These are phyloP conservation scores for Griposia aprilina DNA, from an alignment of 2,888 invertebrate species.

Conservation along the genomic window DNA sequence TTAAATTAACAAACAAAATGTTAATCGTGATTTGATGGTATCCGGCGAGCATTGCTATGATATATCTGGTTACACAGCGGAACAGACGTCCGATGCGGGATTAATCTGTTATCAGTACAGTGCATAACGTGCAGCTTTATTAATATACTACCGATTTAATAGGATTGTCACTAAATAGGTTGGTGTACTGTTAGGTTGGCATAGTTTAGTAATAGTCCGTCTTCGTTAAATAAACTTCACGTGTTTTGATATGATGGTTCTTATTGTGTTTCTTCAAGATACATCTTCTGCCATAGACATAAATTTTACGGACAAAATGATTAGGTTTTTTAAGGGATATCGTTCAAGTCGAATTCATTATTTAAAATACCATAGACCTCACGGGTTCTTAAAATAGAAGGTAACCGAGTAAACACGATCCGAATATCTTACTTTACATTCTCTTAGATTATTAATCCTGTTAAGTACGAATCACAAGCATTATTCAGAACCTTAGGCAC, in stretches of 20 bases:
- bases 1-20: conserved; percentile 47
- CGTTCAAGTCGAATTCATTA: no score
- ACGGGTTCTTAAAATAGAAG: background rate
- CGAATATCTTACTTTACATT: background rate
- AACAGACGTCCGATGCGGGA: conserved; percentile 60
- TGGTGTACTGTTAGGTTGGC: background rate
- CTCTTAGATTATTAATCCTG: background rate
- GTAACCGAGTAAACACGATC: background rate
- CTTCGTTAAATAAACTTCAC: background rate
- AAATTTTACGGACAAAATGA: no score
- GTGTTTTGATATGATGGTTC: no score
- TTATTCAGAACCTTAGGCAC: background rate
- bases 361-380: no score
- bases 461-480: background rate
- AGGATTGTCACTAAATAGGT: conserved; percentile 24
- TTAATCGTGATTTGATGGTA: conserved; percentile 43
- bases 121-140: conserved; percentile 51
- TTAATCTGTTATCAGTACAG: conserved; percentile 64
- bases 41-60: conserved; percentile 18
- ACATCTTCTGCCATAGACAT: no score
- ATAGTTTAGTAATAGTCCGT: background rate
- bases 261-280: no score
- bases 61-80: conserved; percentile 43
- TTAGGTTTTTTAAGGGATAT: no score
- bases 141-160: conserved; percentile 51